Percentiles rank a stretch among this genome's conserved stretches.
These are phyloP conservation scores for Chlorospingus flavigularis DNA, from an alignment of 2,797 vertebrate species.

Conservation along the genomic window DNA sequence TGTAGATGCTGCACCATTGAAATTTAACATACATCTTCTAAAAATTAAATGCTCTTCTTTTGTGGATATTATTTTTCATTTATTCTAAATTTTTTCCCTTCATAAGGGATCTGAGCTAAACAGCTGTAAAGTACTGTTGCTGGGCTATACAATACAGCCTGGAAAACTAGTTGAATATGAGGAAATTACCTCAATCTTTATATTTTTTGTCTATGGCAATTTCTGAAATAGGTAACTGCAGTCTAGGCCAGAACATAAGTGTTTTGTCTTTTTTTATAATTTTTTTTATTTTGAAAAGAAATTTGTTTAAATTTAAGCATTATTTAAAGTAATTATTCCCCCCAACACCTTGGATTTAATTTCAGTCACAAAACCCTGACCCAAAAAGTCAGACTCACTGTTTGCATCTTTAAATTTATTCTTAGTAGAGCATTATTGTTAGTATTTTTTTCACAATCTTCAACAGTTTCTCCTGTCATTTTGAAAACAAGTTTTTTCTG, in stretches of 20 bases:
- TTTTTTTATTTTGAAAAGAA: not conserved
- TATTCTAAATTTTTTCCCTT: not conserved
- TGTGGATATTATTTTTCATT: not conserved
- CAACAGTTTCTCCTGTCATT: constrained; percentile 82
- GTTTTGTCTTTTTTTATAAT: not conserved
- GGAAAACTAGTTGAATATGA: not conserved
- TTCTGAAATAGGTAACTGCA: not conserved
- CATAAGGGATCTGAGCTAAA: not conserved
- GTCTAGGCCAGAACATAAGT: not conserved
- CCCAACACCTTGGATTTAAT: not conserved
- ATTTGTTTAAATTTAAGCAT: not conserved
- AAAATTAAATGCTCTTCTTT: not conserved
- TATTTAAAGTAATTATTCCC: not conserved
- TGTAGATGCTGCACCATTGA: not conserved
- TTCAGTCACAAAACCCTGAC: not conserved
- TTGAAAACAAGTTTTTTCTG: constrained; percentile 86
- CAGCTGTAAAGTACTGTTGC: not conserved
- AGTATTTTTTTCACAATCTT: constrained; percentile 77
- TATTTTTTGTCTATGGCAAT: not conserved
- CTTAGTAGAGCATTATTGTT: constrained; percentile 84
- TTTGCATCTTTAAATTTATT: constrained; percentile 88
- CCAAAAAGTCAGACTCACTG: constrained; percentile 49
- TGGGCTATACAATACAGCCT: not conserved
- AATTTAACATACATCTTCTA: not conserved
- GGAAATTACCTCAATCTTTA: not conserved